Conservation (phyloP, 2,888 invertebrate genomes). For the Plutella xylostella region DNA sequence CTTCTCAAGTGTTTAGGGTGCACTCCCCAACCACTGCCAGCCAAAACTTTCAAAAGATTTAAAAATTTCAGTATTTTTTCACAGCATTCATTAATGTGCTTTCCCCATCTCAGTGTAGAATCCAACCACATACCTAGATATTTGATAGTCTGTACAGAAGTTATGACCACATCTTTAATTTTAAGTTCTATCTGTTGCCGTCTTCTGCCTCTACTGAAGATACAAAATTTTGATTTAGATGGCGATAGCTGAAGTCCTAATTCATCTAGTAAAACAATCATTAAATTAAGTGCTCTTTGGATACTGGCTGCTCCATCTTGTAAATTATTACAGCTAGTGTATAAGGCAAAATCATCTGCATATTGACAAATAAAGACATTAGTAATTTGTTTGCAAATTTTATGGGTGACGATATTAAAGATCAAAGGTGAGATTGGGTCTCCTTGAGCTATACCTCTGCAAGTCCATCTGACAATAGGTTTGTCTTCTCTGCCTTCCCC, state of each 20-base stretch:
- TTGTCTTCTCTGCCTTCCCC: not conserved
- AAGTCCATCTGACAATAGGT: not conserved
- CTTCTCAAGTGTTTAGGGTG: conserved; percentile 20
- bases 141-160: conserved; percentile 14
- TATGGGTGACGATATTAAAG: conserved; percentile 7
- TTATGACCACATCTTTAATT: conserved; percentile 10
- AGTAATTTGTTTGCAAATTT: not conserved
- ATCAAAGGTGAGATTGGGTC: conserved; percentile 10
- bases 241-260: conserved; percentile 18
- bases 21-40: conserved; percentile 20
- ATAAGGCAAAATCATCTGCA: conserved; percentile 8
- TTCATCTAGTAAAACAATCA: conserved; percentile 10
- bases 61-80: conserved; percentile 13
- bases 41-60: conserved; percentile 17
- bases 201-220: conserved; percentile 16
- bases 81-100: conserved; percentile 16
- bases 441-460: conserved; percentile 4
- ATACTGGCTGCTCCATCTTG: not conserved
- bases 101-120: conserved; percentile 15
- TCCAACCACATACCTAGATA: conserved; percentile 20
- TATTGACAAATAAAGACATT: conserved; percentile 3
- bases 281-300: conserved; percentile 13
- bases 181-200: conserved; percentile 7
- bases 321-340: conserved; percentile 5
- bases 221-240: conserved; percentile 18